Percentiles rank a stretch among this genome's conserved stretches.
Evolutionary conservation across 1,140 invertebrate genomes (phyloP).

Genomic region (Leptestheria dahalacensis): DNA sequence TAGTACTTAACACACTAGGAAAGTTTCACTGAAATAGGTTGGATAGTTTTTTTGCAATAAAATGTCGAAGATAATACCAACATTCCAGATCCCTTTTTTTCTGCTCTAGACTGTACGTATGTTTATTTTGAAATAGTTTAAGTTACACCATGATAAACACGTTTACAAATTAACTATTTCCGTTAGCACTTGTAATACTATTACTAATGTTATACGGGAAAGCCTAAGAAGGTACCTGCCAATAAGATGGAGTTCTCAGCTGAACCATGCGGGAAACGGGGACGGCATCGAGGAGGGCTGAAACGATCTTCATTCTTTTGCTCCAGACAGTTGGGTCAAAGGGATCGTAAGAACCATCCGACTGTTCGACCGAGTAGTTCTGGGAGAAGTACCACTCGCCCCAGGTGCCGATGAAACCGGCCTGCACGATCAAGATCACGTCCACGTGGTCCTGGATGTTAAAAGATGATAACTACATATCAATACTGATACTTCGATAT

Average conservation of each 20-base stretch:
- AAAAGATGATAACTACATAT: too few species aligned
- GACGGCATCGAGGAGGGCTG: constrained; percentile 7
- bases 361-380: not conserved
- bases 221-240: not conserved
- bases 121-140: not conserved
- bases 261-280: constrained; percentile 7
- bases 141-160: not conserved
- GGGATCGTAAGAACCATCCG: not conserved
- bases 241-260: constrained; percentile 5
- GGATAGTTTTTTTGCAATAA: not conserved
- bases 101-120: not conserved
- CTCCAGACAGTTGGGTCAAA: not conserved
- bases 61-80: not conserved
- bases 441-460: too few species aligned
- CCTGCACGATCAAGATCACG: constrained; percentile 5
- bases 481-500: too few species aligned
- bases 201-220: not conserved
- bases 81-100: not conserved
- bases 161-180: not conserved
- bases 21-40: too few species aligned
- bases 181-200: not conserved
- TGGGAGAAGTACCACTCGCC: constrained; percentile 14
- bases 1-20: too few species aligned
- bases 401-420: constrained; percentile 13
- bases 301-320: not conserved